Conservation (phyloP, 2,888 invertebrate species). For the Gandaritis pyraliata region DNA sequence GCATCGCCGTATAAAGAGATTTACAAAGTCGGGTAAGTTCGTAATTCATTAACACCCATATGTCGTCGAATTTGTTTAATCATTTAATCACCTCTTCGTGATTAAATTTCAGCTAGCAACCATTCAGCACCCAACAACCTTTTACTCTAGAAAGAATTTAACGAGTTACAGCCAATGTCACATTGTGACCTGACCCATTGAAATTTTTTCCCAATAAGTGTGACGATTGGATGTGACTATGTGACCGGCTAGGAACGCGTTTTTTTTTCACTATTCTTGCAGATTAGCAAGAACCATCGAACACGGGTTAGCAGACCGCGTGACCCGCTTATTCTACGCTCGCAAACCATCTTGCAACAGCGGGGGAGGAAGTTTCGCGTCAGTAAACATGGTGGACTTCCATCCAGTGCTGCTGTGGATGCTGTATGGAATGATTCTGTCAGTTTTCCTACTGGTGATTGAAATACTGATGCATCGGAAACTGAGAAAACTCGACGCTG, state of each 20-base stretch:
- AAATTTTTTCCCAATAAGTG: too few relatives aligned
- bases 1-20: constrained; percentile 84
- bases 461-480: constrained; percentile 58
- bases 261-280: constrained; percentile 41
- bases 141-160: too few relatives aligned
- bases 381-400: constrained; percentile 85
- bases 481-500: constrained; percentile 3
- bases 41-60: too few relatives aligned
- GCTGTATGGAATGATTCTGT: constrained; percentile 65
- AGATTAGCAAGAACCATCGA: constrained; percentile 84
- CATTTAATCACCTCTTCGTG: too few relatives aligned
- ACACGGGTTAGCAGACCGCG: constrained; percentile 84
- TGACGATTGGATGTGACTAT: too few relatives aligned
- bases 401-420: constrained; percentile 78
- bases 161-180: too few relatives aligned
- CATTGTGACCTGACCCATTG: too few relatives aligned
- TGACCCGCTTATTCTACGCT: constrained; percentile 81
- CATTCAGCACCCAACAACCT: too few relatives aligned
- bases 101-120: too few relatives aligned
- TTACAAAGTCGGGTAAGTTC: constrained; percentile 80
- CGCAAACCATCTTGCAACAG: constrained; percentile 85
- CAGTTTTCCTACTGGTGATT: constrained; percentile 56
- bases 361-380: constrained; percentile 83
- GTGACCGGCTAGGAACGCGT: too few relatives aligned
- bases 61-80: too few relatives aligned